Conservation (phyloP, 2,888 invertebrate genomes). For the Temnothorax unifasciatus region DNA sequence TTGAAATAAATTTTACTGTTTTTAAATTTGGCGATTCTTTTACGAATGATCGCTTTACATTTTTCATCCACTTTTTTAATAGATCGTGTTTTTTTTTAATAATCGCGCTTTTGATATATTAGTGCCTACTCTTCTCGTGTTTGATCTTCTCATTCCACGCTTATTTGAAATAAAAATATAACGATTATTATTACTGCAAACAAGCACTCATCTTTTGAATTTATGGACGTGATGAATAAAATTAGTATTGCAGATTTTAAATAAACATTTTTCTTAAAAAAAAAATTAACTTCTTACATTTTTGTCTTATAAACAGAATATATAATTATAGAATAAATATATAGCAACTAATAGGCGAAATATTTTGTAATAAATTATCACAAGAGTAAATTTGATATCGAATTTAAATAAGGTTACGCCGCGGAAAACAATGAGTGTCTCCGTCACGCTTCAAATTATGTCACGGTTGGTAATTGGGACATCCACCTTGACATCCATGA, state of each 20-base stretch:
- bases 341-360: not conserved
- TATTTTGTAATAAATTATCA: not conserved
- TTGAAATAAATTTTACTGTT: not conserved
- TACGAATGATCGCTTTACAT: not conserved
- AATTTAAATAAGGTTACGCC: not conserved
- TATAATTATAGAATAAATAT: not conserved
- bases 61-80: not conserved
- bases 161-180: not conserved
- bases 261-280: not conserved
- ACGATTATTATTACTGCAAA: not conserved
- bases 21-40: not conserved
- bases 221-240: not conserved
- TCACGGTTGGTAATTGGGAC: slow-evolving; percentile 35
- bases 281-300: not conserved
- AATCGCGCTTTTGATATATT: not conserved
- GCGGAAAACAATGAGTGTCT: not conserved
- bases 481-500: slow-evolving; percentile 50
- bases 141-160: not conserved
- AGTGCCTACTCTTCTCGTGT: not conserved
- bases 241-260: not conserved
- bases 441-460: slow-evolving; percentile 23
- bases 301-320: not conserved
- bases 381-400: not conserved
- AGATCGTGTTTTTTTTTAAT: not conserved
- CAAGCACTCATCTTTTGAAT: not conserved